These are phyloP conservation scores for Drosophila leonis DNA, from an alignment of 2,888 invertebrate genomes.

Conservation along the genomic window DNA sequence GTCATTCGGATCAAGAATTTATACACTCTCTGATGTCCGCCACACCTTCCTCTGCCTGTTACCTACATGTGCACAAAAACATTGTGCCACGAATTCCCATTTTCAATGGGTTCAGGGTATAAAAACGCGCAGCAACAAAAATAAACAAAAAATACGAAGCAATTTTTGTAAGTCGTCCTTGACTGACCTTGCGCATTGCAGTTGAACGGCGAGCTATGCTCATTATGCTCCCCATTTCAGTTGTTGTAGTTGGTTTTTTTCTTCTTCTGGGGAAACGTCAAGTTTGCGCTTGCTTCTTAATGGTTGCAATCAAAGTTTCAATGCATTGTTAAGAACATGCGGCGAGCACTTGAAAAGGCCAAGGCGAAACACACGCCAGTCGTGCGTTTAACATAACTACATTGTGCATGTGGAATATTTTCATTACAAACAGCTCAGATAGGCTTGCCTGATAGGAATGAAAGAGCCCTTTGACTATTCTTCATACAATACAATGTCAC, in stretches of 20 bases:
- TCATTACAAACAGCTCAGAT: neutral
- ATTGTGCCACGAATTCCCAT: neutral
- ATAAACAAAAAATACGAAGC: conserved; percentile 14
- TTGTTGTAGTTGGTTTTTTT: conserved; percentile 15
- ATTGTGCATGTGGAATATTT: conserved; percentile 12
- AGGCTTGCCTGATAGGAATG: neutral
- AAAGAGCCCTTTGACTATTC: neutral
- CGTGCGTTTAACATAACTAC: conserved; percentile 18
- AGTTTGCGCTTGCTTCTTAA: conserved; percentile 72
- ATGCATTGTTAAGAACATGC: conserved; percentile 67
- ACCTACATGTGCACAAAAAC: neutral
- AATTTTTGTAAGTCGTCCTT: conserved; percentile 68
- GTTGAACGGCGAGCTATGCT: conserved; percentile 61
- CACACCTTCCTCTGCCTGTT: neutral
- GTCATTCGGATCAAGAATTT: too few species aligned
- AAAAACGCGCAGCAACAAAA: conserved; percentile 28
- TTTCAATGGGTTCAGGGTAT: neutral
- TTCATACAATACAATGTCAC: conserved; percentile 9
- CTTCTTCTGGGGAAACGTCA: conserved; percentile 30
- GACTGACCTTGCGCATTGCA: conserved; percentile 71
- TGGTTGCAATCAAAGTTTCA: conserved; percentile 76
- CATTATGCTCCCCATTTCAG: conserved; percentile 58
- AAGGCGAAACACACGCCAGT: conserved; percentile 40
- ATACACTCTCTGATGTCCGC: neutral
- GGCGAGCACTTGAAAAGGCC: conserved; percentile 50